These are phyloP conservation scores for Agrochola circellaris DNA, from an alignment of 2,888 invertebrate genomes.

Conservation along the genomic window DNA sequence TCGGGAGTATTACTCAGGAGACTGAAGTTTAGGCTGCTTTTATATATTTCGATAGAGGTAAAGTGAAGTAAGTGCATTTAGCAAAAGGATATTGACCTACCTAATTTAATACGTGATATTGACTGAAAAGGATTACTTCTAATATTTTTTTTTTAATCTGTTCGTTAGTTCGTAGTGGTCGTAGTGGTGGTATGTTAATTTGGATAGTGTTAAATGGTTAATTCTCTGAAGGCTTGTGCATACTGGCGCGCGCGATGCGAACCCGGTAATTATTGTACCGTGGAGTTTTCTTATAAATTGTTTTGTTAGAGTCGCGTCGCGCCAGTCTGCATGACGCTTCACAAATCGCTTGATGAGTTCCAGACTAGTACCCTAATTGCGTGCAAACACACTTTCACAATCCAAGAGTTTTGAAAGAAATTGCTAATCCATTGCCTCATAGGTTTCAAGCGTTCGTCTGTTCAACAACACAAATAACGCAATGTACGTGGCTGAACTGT, in stretches of 20 bases:
- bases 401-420: too few relatives aligned
- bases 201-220: not conserved
- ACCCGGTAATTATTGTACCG: too few relatives aligned
- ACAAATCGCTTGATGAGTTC: not conserved
- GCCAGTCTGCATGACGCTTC: not conserved
- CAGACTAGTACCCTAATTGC: not conserved
- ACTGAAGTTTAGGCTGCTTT: constrained; percentile 11
- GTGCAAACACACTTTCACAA: too few relatives aligned
- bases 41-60: not conserved
- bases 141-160: not conserved
- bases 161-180: not conserved
- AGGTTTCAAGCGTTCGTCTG: too few relatives aligned
- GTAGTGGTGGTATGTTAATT: not conserved
- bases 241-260: too few relatives aligned
- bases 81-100: not conserved
- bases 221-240: not conserved
- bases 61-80: not conserved
- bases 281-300: too few relatives aligned
- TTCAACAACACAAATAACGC: too few relatives aligned
- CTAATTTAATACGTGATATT: not conserved
- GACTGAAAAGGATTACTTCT: not conserved
- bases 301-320: too few relatives aligned
- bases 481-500: too few relatives aligned
- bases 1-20: constrained; percentile 30
- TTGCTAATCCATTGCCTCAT: too few relatives aligned